phyloP scores from a whole-genome alignment of 2,888 invertebrate genomes.

The Candidula unifasciata region DNA sequence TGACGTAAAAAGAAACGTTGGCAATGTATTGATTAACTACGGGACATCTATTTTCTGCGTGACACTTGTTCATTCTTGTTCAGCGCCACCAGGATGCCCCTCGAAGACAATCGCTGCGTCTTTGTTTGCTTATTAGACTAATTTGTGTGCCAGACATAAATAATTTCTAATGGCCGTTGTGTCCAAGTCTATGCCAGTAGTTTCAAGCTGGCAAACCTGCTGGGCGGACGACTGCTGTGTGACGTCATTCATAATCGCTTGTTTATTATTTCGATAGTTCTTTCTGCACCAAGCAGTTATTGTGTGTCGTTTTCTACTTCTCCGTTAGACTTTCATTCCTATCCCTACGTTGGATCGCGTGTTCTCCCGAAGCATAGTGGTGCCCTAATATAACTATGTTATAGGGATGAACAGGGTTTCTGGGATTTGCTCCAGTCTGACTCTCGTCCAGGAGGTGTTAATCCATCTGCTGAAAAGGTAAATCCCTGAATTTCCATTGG shows the following conservation, averaged over 20 bases:
- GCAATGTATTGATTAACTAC: constrained; percentile 11
- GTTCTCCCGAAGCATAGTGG: too few relatives aligned
- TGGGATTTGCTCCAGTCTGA: too few relatives aligned
- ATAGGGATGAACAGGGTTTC: too few relatives aligned
- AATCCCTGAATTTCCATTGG: not conserved
- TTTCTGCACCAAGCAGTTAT: not conserved
- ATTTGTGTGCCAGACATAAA: not conserved
- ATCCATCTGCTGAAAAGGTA: too few relatives aligned
- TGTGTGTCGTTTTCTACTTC: not conserved
- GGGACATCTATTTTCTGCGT: constrained; percentile 13
- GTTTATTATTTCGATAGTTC: not conserved
- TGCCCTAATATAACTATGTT: too few relatives aligned
- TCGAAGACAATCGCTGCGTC: not conserved
- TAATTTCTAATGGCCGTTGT: too few relatives aligned
- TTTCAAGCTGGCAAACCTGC: too few relatives aligned
- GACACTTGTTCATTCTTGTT: constrained; percentile 12
- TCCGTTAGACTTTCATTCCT: not conserved
- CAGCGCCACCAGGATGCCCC: not conserved
- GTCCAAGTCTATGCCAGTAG: too few relatives aligned
- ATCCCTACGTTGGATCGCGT: not conserved
- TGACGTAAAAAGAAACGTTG: not conserved
- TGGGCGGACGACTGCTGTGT: too few relatives aligned
- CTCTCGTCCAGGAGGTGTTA: too few relatives aligned
- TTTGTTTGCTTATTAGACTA: not conserved
- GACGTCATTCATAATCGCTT: not conserved